Conservation (phyloP, 1,140 invertebrate species). For the Hyphantria cunea region DNA sequence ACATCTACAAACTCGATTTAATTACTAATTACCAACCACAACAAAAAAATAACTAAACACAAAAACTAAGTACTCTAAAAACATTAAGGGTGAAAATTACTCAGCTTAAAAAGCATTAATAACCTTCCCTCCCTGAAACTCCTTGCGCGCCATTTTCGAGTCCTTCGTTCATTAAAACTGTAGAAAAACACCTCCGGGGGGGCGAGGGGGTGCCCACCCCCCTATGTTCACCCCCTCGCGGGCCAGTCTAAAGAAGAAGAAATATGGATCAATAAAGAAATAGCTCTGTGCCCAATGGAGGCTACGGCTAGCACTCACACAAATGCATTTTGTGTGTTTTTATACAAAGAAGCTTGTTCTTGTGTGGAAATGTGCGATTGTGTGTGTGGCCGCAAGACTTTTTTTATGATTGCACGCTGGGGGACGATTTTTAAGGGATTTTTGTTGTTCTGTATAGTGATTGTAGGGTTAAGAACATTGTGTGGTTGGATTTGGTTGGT, state of each 20-base stretch:
- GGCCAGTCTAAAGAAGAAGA: conserved; percentile 80
- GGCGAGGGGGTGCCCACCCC: conserved; percentile 30
- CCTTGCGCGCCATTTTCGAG: conserved; percentile 62
- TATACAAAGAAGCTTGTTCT: conserved; percentile 27
- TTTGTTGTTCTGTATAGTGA: conserved; percentile 5
- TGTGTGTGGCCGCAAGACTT: conserved; percentile 47
- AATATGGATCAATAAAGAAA: conserved; percentile 82
- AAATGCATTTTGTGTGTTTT: conserved; percentile 32
- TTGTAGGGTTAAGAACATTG: no score
- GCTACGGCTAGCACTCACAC: conserved; percentile 74
- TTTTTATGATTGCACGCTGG: conserved; percentile 27
- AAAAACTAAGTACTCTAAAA: conserved; percentile 50
- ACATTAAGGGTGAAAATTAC: conserved; percentile 59
- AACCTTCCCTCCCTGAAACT: conserved; percentile 53
- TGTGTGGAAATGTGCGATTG: conserved; percentile 24
- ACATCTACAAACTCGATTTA: not conserved
- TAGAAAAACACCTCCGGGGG: conserved; percentile 74
- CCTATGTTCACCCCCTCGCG: conserved; percentile 33
- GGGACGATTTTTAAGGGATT: conserved; percentile 10
- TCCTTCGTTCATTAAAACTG: conserved; percentile 77
- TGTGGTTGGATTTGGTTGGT: no score
- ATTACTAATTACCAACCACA: conserved; percentile 17
- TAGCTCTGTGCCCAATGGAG: conserved; percentile 77
- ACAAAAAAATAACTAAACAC: conserved; percentile 37
- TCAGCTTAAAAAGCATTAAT: conserved; percentile 78